phyloP scores from a whole-genome alignment of 2,797 vertebrate species.

The Sebastes aleutianus region DNA sequence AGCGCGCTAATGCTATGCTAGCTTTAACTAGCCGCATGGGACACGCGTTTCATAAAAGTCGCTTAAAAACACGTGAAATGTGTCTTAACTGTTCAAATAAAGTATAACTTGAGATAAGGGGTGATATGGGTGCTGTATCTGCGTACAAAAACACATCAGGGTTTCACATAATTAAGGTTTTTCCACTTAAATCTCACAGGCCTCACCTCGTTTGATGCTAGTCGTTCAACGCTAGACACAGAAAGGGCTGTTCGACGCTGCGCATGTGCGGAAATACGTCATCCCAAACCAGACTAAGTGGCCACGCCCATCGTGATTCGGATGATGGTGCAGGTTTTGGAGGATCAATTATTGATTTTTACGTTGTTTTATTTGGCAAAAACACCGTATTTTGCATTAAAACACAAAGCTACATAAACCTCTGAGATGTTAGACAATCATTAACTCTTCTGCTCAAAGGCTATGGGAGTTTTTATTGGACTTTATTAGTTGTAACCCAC shows the following conservation, averaged over 20 bases:
- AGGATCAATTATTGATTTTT: neutral
- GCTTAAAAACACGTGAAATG: neutral
- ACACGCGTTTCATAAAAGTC: slow-evolving; percentile 41
- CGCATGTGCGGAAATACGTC: slow-evolving; percentile 78
- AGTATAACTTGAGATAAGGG: rapidly evolving
- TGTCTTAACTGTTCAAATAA: rapidly evolving
- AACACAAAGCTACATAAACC: neutral
- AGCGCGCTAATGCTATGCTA: slow-evolving; percentile 56
- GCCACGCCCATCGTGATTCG: slow-evolving; percentile 27
- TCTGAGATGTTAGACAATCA: neutral
- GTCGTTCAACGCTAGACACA: slow-evolving; percentile 76
- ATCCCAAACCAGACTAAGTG: rapidly evolving
- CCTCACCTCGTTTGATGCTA: slow-evolving; percentile 80
- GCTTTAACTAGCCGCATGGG: slow-evolving; percentile 67
- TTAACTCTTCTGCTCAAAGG: neutral
- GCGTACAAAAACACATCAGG: rapidly evolving
- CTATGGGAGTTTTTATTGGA: no score
- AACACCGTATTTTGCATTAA: neutral
- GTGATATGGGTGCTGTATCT: rapidly evolving
- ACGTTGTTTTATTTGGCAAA: neutral
- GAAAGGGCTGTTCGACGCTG: slow-evolving; percentile 72
- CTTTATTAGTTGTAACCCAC: no score
- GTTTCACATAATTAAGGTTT: rapidly evolving
- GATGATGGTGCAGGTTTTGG: rapidly evolving
- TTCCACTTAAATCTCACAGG: slow-evolving; percentile 26